phyloP scores from a whole-genome alignment of 2,113 vertebrate genomes.

The Garra rufa region DNA sequence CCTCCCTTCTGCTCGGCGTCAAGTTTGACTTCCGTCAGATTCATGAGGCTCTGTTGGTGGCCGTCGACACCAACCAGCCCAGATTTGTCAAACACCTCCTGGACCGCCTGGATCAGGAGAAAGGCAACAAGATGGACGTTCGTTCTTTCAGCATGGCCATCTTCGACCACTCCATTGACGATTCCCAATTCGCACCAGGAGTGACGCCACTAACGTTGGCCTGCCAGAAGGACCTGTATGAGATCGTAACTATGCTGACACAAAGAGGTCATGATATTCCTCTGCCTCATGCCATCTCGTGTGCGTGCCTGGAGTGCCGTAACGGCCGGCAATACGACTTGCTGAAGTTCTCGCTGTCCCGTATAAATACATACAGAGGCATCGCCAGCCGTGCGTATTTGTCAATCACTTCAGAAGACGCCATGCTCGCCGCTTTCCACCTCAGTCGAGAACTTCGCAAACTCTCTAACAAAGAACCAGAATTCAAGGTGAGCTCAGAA shows the following conservation, averaged over 20 bases:
- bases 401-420: constrained; percentile 83
- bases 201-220: constrained; percentile 87
- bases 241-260: constrained; percentile 85
- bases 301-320: constrained; percentile 84
- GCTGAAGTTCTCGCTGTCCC: constrained; percentile 88
- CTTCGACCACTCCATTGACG: constrained; percentile 87
- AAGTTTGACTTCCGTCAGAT: constrained; percentile 91
- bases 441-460: constrained; percentile 83
- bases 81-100: constrained; percentile 79
- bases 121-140: constrained; percentile 87
- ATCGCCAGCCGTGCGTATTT: constrained; percentile 86
- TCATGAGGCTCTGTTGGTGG: constrained; percentile 86
- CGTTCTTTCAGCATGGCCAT: constrained; percentile 87
- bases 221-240: constrained; percentile 88
- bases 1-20: constrained; percentile 78
- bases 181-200: constrained; percentile 86
- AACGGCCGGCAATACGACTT: constrained; percentile 86
- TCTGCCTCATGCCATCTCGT: constrained; percentile 84
- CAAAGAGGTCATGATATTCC: constrained; percentile 84
- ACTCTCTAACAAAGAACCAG: constrained; percentile 86
- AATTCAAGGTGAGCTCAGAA: constrained; percentile 81
- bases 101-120: constrained; percentile 85
- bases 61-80: constrained; percentile 86
- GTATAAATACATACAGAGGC: constrained; percentile 88
- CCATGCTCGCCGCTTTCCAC: constrained; percentile 84